Percentiles rank a stretch among this genome's conserved stretches.
Evolutionary conservation across 1,140 invertebrate genomes (phyloP).

Genomic region (Drosophila ironensis): DNA sequence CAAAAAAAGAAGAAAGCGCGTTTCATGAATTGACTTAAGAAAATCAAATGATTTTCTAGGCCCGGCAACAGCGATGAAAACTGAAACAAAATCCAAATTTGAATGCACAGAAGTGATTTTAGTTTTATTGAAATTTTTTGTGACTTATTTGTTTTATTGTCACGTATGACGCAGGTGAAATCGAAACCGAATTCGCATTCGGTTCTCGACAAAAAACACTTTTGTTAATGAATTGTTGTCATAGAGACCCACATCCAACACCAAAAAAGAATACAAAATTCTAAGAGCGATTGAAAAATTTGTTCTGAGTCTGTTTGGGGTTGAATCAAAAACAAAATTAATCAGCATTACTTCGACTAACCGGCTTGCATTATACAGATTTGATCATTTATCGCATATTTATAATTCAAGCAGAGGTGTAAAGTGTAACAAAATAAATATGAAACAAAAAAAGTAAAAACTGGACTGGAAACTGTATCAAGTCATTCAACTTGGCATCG

Average conservation of each 20-base stretch:
- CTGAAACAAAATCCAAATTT: conserved; percentile 9
- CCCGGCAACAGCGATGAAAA: conserved; percentile 17
- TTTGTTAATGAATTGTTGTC: conserved; percentile 19
- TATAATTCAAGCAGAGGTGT: conserved; percentile 10
- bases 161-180: conserved; percentile 61
- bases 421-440: conserved; percentile 25
- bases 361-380: conserved; percentile 6
- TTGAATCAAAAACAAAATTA: conserved; percentile 6
- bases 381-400: too few relatives aligned
- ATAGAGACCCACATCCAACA: background rate
- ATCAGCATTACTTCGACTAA: conserved; percentile 5
- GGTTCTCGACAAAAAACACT: conserved; percentile 16
- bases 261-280: background rate
- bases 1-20: conserved; percentile 1
- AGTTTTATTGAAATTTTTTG: too few relatives aligned
- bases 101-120: background rate
- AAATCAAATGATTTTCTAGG: conserved; percentile 5
- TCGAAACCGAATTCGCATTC: conserved; percentile 11
- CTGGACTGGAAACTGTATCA: conserved; percentile 57
- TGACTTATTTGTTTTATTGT: conserved; percentile 27
- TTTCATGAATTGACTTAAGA: conserved; percentile 21
- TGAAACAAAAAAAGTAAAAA: conserved; percentile 8
- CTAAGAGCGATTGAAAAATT: conserved; percentile 7
- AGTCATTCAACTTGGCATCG: conserved; percentile 63
- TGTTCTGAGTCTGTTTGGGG: conserved; percentile 31